Base-by-base conservation (phyloP, 2,888 invertebrate genomes). In the Synergus gifuensis region DNA sequence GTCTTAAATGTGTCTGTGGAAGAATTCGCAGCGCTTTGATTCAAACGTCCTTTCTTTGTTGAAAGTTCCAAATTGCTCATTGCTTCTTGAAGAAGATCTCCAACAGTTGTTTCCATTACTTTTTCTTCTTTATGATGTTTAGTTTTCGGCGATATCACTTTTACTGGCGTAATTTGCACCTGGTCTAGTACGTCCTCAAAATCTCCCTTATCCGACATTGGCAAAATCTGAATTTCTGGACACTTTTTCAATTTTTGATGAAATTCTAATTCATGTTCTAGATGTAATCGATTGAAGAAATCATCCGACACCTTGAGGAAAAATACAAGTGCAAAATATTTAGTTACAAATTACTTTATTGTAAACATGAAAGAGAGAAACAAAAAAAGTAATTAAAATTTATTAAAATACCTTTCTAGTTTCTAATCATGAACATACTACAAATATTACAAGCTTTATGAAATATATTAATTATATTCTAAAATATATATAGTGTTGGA, bases 11-110 rank as follows among this genome's bases (percentile, higher is more conserved):
- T 73, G 78, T 81, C 82, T 42, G 77, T 80, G 42, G 77, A 79
- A 11, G 36, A 76, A 82, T 80, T 3, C 63, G 77, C 7, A 8
- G 5, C 1, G 81, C 69, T 76, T 79, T 60, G 81, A 76, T 54
- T 87, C 81, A 81, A 78, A 69, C n/a, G 78, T 36, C 22, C 76
- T 64, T 66, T 82, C 44, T 67, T 82, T 36, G 18, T 36, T 12
- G 85, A 86, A 12, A 88, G 62, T 16, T 89, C 84, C 14, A 89
- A 82, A n/a, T 83, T 84, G 8, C 49, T 83, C 80, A 86, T 83
- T 14, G 87, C 87, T 63, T 87, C 86, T 1, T 66, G 79, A 0
- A 89, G 80, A 28, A 87, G 80, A 54, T 87, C 82, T 5, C 88
- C 85, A 8, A 87, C 85, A 4, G 87, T 87, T 14, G 82, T 84